Conservation (phyloP, 2,888 invertebrate species). For the Cyaniris semiargus region DNA sequence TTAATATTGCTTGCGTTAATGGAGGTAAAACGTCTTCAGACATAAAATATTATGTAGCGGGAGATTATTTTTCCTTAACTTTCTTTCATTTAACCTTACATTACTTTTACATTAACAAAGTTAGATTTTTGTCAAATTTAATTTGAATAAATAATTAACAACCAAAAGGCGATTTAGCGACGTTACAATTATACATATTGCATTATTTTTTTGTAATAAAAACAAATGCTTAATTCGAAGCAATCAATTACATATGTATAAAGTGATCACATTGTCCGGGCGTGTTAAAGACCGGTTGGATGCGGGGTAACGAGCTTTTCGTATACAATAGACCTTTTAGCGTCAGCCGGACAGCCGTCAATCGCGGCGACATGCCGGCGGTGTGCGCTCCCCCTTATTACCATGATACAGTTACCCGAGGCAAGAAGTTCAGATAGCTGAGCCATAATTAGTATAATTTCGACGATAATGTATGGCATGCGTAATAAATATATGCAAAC, state of each 20-base stretch:
- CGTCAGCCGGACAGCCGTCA: slow-evolving; percentile 75
- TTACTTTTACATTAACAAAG: background rate
- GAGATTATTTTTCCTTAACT: background rate
- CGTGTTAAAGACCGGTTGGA: slow-evolving; percentile 78
- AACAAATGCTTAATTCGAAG: background rate
- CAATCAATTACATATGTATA: slow-evolving; percentile 59
- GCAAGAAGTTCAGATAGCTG: slow-evolving; percentile 40
- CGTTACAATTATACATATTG: background rate
- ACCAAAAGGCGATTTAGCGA: background rate
- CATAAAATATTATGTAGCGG: background rate
- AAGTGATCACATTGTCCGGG: slow-evolving; percentile 74
- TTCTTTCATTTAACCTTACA: background rate
- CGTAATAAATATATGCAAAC: slow-evolving; percentile 37
- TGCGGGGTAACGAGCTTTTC: slow-evolving; percentile 71
- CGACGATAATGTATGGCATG: slow-evolving; percentile 37
- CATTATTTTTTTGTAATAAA: background rate
- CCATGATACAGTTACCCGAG: slow-evolving; percentile 45
- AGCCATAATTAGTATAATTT: slow-evolving; percentile 45
- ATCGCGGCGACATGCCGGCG: slow-evolving; percentile 58
- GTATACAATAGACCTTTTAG: slow-evolving; percentile 81
- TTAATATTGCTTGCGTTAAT: slow-evolving; percentile 5
- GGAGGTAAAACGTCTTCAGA: slow-evolving; percentile 16
- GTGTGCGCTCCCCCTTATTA: slow-evolving; percentile 65
- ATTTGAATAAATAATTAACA: background rate
- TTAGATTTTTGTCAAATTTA: background rate